Percentiles rank a stretch among this genome's conserved stretches.
phyloP scores from a whole-genome alignment of 1,140 invertebrate genomes.

The Lordiphosa collinella region DNA sequence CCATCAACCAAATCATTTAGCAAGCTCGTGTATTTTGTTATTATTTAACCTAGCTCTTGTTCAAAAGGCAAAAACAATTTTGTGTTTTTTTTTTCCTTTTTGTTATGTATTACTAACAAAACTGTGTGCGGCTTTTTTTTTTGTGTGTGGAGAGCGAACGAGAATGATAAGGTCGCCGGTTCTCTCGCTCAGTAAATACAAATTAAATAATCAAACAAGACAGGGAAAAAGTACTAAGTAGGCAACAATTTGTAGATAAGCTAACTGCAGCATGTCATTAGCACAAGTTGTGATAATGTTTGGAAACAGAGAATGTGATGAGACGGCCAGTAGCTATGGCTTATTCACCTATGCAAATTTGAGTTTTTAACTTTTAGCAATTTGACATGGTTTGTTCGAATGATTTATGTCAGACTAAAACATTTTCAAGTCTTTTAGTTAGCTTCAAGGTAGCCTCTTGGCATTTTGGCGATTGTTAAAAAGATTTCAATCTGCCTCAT shows the following conservation, averaged over 20 bases:
- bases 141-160: conserved; percentile 25
- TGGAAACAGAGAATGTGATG: conserved; percentile 6
- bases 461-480: conserved; percentile 35
- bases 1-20: conserved; percentile 53
- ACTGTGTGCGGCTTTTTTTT: too few relatives aligned
- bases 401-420: conserved; percentile 11
- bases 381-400: not conserved
- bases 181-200: conserved; percentile 52
- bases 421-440: not conserved
- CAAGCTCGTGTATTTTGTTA: conserved; percentile 64
- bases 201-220: conserved; percentile 48
- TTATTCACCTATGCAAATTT: not conserved
- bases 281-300: conserved; percentile 45
- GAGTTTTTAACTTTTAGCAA: not conserved
- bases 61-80: conserved; percentile 29
- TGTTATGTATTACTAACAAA: conserved; percentile 53
- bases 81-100: not conserved
- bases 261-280: conserved; percentile 59
- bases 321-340: too few relatives aligned
- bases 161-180: conserved; percentile 39
- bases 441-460: conserved; percentile 29
- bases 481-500: not conserved
- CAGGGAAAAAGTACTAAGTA: conserved; percentile 21
- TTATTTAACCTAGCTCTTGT: conserved; percentile 65
- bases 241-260: conserved; percentile 49